phyloP scores from a whole-genome alignment of 2,888 invertebrate genomes.

The Macaria notata region DNA sequence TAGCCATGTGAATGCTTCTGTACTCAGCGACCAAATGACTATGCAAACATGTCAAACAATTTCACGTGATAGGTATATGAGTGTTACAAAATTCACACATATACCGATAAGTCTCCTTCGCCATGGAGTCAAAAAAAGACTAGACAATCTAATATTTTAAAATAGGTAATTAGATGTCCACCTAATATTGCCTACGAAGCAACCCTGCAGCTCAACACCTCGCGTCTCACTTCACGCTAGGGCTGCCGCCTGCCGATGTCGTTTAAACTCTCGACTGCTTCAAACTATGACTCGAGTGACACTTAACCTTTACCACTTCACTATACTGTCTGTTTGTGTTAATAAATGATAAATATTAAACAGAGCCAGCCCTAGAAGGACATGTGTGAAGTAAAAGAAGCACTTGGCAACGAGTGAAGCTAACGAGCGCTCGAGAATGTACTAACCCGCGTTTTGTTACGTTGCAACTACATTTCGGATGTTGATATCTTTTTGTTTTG shows the following conservation, averaged over 20 bases:
- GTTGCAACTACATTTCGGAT: too few species aligned
- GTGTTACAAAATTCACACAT: too few species aligned
- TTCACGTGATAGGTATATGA: too few species aligned
- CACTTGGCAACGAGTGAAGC: slow-evolving; percentile 17
- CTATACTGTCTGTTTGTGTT: slow-evolving; percentile 14
- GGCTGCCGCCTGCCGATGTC: slow-evolving; percentile 45
- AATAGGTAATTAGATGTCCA: too few species aligned
- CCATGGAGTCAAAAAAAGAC: too few species aligned
- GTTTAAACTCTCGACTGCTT: slow-evolving; percentile 20
- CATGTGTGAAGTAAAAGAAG: slow-evolving; percentile 22
- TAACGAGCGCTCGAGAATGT: slow-evolving; percentile 18
- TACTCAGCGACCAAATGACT: too few species aligned
- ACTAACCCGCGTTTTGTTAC: slow-evolving; percentile 8
- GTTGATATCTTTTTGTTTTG: too few species aligned
- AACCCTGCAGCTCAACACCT: slow-evolving; percentile 66
- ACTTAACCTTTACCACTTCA: slow-evolving; percentile 25
- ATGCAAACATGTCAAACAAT: too few species aligned
- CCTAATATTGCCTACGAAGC: slow-evolving; percentile 1
- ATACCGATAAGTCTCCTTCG: too few species aligned
- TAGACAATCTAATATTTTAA: too few species aligned
- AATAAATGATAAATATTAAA: slow-evolving; percentile 19
- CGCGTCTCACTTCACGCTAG: slow-evolving; percentile 63
- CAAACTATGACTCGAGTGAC: slow-evolving; percentile 23
- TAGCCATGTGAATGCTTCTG: too few species aligned
- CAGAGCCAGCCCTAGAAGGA: slow-evolving; percentile 18